phyloP scores from a whole-genome alignment of 2,113 vertebrate species.

The Gavia stellata region DNA sequence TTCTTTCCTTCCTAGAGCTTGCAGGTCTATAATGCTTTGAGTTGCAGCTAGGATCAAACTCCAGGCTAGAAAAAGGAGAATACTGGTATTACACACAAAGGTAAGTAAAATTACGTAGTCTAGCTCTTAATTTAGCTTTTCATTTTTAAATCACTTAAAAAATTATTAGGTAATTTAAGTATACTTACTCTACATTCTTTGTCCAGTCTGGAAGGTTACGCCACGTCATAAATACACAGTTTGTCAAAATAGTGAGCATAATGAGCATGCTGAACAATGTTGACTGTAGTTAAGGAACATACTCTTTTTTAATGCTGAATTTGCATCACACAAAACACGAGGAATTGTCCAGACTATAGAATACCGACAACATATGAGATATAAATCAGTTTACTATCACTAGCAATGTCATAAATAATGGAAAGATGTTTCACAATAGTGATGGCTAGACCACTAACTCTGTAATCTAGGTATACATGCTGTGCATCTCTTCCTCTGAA shows the following conservation, averaged over 20 bases:
- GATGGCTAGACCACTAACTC: neutral
- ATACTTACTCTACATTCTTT: slow-evolving; percentile 92
- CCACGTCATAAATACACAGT: slow-evolving; percentile 93
- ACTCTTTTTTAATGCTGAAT: neutral
- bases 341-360: neutral
- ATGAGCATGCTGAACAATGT: slow-evolving; percentile 90
- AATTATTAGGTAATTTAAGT: neutral
- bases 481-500: neutral
- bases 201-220: slow-evolving; percentile 73
- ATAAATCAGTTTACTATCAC: neutral
- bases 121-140: neutral
- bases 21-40: neutral
- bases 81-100: neutral
- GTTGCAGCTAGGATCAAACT: neutral
- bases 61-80: neutral
- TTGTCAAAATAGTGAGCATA: slow-evolving; percentile 95
- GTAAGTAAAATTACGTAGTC: neutral
- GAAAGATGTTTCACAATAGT: neutral
- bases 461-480: neutral
- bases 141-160: neutral
- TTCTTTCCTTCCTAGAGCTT: neutral
- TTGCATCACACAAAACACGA: neutral
- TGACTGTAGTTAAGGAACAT: slow-evolving; percentile 79
- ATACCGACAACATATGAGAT: neutral
- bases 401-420: neutral